Base-by-base conservation (phyloP, 1,140 invertebrate genomes). In the Eulimnadia texana region DNA sequence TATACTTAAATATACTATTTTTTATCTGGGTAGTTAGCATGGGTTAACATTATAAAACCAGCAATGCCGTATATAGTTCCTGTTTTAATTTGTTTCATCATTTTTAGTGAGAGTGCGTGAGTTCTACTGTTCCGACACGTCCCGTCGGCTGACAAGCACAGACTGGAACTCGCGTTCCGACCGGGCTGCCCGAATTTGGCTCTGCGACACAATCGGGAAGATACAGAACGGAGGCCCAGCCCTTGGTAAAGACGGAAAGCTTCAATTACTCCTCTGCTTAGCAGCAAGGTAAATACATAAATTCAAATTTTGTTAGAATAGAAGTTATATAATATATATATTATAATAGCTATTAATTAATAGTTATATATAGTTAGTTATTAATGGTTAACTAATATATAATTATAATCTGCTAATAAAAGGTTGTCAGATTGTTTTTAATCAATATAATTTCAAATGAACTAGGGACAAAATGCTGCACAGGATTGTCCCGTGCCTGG, bases 241-340 rank as follows among this genome's bases (percentile, higher is more conserved):
- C 13, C 76, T 98, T 11, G 96, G 96, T 51, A 98, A 98, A 73
- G 95, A 99, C 78, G 94, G 93, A 27, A 95, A 96, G 76, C 98
- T 98, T 72, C 94, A 98, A 71, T 79, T 97, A 6, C 95, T 98
- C 70, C 84, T 98, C 60, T 96, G 93, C 72, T 79, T 98, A 9
- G 85, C 86, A 69, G 80, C 89, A 60, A 82, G 89, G 89, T 91
- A 73, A n/a, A n/a, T n/a, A n/a, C n/a, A n/a, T n/a, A n/a, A n/a
- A n/a, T n/a, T n/a, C n/a, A n/a, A n/a, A n/a, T n/a, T n/a, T n/a
- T n/a, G n/a, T n/a, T n/a, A n/a, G n/a, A n/a, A n/a, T n/a, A n/a
- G n/a, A n/a, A n/a, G n/a, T n/a, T n/a, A n/a, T n/a, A n/a, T n/a
- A n/a, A n/a, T n/a, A n/a, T n/a, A n/a, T n/a, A n/a, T n/a, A n/a